Percentiles rank a stretch among this genome's conserved stretches.
Evolutionary conservation across 2,888 invertebrate species (phyloP).

Genomic region (Drosophila imparisetae): DNA sequence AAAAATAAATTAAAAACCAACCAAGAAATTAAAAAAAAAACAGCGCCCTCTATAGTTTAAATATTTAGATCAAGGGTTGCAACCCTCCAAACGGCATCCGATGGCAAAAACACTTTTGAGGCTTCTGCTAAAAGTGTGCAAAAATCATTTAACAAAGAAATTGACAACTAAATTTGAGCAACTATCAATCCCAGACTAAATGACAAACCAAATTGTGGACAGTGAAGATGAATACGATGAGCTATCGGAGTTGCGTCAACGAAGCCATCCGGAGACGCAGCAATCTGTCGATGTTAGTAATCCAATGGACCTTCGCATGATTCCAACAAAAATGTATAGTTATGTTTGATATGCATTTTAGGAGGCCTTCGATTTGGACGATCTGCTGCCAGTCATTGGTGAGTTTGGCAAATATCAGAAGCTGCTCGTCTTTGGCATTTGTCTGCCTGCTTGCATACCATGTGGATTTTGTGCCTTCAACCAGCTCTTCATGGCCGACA

Average conservation of each 20-base stretch:
- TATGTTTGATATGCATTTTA: slow-evolving; percentile 32
- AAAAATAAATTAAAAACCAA: slow-evolving; percentile 48
- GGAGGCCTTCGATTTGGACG: slow-evolving; percentile 91
- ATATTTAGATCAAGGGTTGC: slow-evolving; percentile 27
- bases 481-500: slow-evolving; percentile 96
- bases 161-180: not conserved
- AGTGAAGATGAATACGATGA: slow-evolving; percentile 76
- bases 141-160: slow-evolving; percentile 16
- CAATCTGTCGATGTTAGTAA: slow-evolving; percentile 61
- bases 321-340: not conserved
- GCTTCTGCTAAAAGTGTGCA: slow-evolving; percentile 34
- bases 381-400: slow-evolving; percentile 92
- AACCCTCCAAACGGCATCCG: slow-evolving; percentile 33
- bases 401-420: slow-evolving; percentile 96
- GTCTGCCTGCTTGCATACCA: slow-evolving; percentile 94
- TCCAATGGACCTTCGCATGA: not conserved
- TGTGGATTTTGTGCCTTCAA: slow-evolving; percentile 97
- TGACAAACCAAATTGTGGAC: slow-evolving; percentile 62
- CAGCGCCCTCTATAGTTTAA: slow-evolving; percentile 19
- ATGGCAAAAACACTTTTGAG: slow-evolving; percentile 33
- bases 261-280: slow-evolving; percentile 50
- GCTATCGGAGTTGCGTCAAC: slow-evolving; percentile 68
- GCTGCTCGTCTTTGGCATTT: slow-evolving; percentile 92
- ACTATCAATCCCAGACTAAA: slow-evolving; percentile 17
- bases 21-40: slow-evolving; percentile 26